Evolutionary conservation across 2,113 vertebrate species (phyloP).

Genomic region (Hydropotes inermis): DNA sequence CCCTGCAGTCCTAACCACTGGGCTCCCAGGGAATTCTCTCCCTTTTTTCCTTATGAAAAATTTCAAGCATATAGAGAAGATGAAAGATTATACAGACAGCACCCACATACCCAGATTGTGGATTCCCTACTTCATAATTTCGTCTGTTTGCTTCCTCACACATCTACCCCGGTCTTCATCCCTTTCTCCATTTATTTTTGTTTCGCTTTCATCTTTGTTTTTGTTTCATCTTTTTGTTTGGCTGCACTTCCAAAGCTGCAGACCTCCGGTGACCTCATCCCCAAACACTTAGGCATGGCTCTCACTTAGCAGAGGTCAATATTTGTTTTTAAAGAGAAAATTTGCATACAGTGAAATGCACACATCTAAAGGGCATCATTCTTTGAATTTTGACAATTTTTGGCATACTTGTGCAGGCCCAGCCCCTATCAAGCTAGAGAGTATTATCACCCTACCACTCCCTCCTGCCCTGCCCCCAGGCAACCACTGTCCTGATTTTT

Average conservation of each 20-base stretch:
- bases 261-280: not conserved
- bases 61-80: not conserved
- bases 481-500: not conserved
- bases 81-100: not conserved
- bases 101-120: not conserved
- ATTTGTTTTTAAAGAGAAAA: not conserved
- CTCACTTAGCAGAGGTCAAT: not conserved
- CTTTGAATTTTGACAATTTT: constrained; percentile 1
- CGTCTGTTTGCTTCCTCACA: not conserved
- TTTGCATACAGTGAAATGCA: not conserved
- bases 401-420: not conserved
- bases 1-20: not conserved
- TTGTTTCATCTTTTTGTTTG: not conserved
- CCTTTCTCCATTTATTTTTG: not conserved
- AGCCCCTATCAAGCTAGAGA: not conserved
- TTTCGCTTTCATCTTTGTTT: not conserved
- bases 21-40: not conserved
- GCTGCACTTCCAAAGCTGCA: not conserved
- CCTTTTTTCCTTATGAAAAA: not conserved
- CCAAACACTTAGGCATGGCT: not conserved
- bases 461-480: not conserved
- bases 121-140: not conserved
- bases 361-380: not conserved
- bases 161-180: too few relatives aligned
- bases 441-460: not conserved